Evolutionary conservation across 1,140 invertebrate genomes (phyloP), one percentile per base, ranked within the genome.

Genomic region (Trigoniulus corallinus): DNA sequence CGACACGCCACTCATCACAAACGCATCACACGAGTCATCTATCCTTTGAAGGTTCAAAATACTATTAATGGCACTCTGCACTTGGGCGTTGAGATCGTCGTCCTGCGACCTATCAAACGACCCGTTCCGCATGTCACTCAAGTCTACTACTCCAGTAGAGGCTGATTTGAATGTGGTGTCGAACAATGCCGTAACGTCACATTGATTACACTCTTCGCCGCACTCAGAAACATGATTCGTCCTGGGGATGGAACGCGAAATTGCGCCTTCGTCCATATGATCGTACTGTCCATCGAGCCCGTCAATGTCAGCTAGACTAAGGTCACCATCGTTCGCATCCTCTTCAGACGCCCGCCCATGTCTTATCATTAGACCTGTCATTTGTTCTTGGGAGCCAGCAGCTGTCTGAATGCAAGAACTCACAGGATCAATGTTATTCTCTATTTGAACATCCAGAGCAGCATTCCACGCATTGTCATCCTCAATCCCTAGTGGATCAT

Each of bases 41-140:
- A 62, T 57, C 51, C 73, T 70, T 58, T 81, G 80, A 52, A 82
- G 64, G 64, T 81, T 82, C 24, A 82, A 67, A 57, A 84, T 83
- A 58, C 79, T 81, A 58, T 83, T 80, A 50, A 83, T 83, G 45
- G 81, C 81, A 54, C 77, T 80, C 62, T 82, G 79, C 37, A 83
- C 80, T 61, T 84, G 81, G 10, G 80, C 77, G 51, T 78, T 80
- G 41, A 83, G 79, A 53, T 51, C 50, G 13, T 51, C 50, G 10
- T 46, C 50, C n/a, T 7, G 41, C 26, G 50, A 51, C 7, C 4
- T 15, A 34, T 34, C 29, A 34, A 34, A 7, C 7, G 7, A 7
- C 7, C 29, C 29, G 15, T 7, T 34, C 7, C 29, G 29, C 7
- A 7, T 34, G 29, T 34, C 15, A 7, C 15, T 15, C 15, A 34